Evolutionary conservation across 2,888 invertebrate species (phyloP).

Genomic region (Ochlodes sylvanus): DNA sequence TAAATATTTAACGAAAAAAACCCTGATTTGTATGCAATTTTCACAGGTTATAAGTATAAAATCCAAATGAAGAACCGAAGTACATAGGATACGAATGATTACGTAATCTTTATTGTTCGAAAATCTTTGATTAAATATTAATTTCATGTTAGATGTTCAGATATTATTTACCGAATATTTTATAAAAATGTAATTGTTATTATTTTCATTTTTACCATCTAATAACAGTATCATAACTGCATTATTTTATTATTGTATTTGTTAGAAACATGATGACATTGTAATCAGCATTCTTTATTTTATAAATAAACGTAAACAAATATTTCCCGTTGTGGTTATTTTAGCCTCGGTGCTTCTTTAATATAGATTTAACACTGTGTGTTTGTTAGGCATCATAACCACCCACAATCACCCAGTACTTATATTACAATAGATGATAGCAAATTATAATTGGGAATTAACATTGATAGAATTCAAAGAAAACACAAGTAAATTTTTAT

Average conservation of each 20-base stretch:
- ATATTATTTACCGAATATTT: conserved; percentile 12
- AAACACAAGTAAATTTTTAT: not conserved
- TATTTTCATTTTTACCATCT: conserved; percentile 13
- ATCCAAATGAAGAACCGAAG: not conserved
- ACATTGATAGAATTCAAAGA: not conserved
- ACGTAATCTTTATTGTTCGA: not conserved
- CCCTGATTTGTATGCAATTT: not conserved
- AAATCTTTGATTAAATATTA: not conserved
- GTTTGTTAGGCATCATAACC: too few relatives aligned
- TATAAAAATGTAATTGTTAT: conserved; percentile 17
- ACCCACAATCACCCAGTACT: too few relatives aligned
- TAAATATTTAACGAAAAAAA: not conserved
- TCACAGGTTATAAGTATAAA: not conserved
- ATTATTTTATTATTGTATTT: conserved; percentile 63
- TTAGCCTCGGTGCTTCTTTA: not conserved
- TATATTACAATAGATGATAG: too few relatives aligned
- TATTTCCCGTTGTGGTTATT: not conserved
- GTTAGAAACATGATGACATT: conserved; percentile 66
- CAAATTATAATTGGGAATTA: too few relatives aligned
- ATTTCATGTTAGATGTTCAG: conserved; percentile 1
- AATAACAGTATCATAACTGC: conserved; percentile 30
- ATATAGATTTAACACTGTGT: too few relatives aligned
- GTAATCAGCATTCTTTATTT: conserved; percentile 62
- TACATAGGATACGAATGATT: not conserved
- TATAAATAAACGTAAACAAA: conserved; percentile 18